Evolutionary conservation across 2,888 invertebrate species (phyloP).

Genomic region (Pantelozetes paolii): DNA sequence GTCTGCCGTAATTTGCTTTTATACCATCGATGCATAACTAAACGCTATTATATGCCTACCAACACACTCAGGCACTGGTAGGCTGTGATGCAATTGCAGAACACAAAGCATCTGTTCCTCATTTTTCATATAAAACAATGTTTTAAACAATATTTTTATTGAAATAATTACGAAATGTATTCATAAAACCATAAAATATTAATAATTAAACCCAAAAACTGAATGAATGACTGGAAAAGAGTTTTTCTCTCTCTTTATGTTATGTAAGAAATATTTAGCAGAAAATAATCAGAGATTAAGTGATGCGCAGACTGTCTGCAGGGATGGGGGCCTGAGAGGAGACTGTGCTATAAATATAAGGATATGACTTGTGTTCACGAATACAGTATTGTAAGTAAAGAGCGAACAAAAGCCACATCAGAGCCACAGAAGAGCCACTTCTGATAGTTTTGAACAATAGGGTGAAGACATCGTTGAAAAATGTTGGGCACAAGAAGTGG

Average conservation of each 20-base stretch:
- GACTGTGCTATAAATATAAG: background rate
- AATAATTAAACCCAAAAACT: background rate
- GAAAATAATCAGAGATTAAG: conserved; percentile 1
- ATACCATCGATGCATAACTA: conserved; percentile 11
- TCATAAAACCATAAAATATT: background rate
- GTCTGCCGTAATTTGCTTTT: background rate
- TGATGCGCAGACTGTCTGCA: conserved; percentile 4
- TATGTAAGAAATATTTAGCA: background rate
- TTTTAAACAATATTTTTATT: background rate
- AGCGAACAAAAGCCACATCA: background rate
- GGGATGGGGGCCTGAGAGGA: background rate
- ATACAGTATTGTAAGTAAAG: background rate
- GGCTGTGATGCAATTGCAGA: background rate
- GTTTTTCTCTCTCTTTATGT: background rate
- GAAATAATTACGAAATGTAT: background rate
- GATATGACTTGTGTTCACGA: background rate
- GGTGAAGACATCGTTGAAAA: background rate
- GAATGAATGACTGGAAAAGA: background rate
- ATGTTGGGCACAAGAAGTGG: conserved; percentile 12
- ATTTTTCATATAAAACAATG: background rate
- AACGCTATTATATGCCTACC: conserved; percentile 12
- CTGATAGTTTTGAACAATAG: background rate
- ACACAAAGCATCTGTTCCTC: background rate
- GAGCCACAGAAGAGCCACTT: conserved; percentile 13
- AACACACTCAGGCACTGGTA: background rate